Evolutionary conservation across 2,113 vertebrate species (phyloP).

Genomic region (Gymnogyps californianus): DNA sequence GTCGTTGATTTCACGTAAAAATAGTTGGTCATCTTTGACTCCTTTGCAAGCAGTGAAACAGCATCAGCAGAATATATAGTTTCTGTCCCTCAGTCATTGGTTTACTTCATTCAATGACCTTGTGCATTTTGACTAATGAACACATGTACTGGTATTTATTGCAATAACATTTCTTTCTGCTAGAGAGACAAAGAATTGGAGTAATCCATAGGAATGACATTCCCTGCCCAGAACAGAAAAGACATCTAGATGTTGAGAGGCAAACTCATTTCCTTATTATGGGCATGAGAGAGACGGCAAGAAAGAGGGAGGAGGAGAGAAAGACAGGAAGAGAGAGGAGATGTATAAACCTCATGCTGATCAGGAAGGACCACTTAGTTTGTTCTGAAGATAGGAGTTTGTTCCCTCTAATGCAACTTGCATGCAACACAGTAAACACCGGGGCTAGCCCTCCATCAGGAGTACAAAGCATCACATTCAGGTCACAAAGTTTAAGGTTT

Average conservation of each 20-base stretch:
- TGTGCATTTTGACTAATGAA: neutral
- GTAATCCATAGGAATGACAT: neutral
- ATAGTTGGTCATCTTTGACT: neutral
- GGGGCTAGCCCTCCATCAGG: neutral
- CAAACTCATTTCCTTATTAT: neutral
- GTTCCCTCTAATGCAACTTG: neutral
- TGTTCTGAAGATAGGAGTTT: neutral
- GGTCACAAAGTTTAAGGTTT: neutral
- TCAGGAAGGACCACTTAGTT: neutral
- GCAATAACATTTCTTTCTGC: neutral
- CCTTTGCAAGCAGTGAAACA: neutral
- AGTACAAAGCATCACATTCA: neutral
- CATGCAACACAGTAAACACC: rapidly evolving
- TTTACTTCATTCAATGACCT: neutral
- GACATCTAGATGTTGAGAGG: neutral
- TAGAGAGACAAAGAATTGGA: neutral
- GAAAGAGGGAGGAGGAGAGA: neutral
- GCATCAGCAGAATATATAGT: neutral
- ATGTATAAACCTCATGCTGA: neutral
- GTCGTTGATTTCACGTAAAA: neutral
- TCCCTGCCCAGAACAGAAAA: neutral
- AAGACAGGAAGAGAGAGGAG: neutral
- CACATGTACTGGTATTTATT: neutral
- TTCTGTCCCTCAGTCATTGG: neutral
- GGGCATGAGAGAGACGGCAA: neutral